Evolutionary conservation across 92 coral and sea anemone genomes (phyloP), one percentile per base, ranked within the genome.

Genomic region (Epizoanthus illoricatus): DNA sequence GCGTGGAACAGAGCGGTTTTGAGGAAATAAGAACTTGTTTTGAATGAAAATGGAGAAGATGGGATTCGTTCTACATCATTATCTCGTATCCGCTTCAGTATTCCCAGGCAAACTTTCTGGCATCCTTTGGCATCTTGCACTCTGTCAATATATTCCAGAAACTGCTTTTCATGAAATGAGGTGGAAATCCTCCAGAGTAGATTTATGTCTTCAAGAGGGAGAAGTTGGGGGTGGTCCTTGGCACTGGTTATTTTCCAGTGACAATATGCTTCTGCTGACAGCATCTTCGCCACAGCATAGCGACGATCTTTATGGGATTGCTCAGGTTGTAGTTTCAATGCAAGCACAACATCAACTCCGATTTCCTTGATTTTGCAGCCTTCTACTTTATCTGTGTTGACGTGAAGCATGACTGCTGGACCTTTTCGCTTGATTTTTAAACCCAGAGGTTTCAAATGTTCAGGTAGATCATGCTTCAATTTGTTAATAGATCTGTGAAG

Each of bases 171-270:
- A 45, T 79, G 71, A 60, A 52, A 47, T 66, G 84, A 79, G 10
- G 54, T 61, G 5, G 84, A 79, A 61, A 79, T 64, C 24, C 84
- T 79, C 84, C 84, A 79, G 16, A 79, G 73, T 7, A 60, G 69
- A 41, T 39, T 60, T 17, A 40, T 41, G 73, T 68, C 73, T 39
- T 68, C 47, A 0, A 68, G 42, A 43, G 73, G 73, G 73, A 68
- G 49, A 4, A 9, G 20, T 12, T 39, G 73, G 11, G 49, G 73
- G 11, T 68, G 73, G 73, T 39, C 19, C n/a, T 39, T 36, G 49
- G 73, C 73, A 16, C 73, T 68, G 3, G 73, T 68, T 68, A 39
- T 68, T 68, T 68, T 68, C 73, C 73, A 39, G 43, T 39, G 52
- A 43, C 73, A 68, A 64, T 40, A 79, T 0, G 67, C 71, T 79